Percentiles rank a stretch among this genome's conserved stretches.
Conservation (phyloP, 2,113 vertebrate species). For the Catharus bicknelli region DNA sequence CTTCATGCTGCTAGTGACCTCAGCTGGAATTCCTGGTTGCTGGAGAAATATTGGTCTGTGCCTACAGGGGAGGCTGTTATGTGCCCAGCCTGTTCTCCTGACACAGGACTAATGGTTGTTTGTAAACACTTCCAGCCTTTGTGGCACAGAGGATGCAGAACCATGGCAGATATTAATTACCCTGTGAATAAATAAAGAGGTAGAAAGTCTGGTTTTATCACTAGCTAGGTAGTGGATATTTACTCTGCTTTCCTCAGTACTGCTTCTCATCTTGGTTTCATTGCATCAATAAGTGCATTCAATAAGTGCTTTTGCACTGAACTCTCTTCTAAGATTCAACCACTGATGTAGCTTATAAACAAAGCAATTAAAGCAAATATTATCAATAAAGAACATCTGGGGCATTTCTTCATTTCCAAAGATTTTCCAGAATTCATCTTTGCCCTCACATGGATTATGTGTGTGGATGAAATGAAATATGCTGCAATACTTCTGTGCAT, state of each 20-base stretch:
- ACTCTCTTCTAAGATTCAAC: neutral
- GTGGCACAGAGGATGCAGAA: neutral
- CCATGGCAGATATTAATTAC: slow-evolving; percentile 18
- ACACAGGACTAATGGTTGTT: neutral
- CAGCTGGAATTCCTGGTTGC: slow-evolving; percentile 2
- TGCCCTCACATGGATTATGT: neutral
- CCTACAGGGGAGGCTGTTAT: neutral
- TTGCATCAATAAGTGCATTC: slow-evolving; percentile 10
- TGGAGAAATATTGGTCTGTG: slow-evolving; percentile 44
- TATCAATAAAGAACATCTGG: neutral
- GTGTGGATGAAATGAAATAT: neutral
- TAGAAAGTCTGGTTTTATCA: neutral
- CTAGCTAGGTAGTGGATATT: neutral
- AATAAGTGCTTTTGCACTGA: neutral
- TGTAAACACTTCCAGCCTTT: slow-evolving; percentile 25
- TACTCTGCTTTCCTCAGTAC: neutral
- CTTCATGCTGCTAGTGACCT: neutral
- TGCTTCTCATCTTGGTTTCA: neutral
- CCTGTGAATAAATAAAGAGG: neutral
- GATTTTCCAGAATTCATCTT: neutral
- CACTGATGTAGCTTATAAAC: neutral
- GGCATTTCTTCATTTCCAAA: neutral
- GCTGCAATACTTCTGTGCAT: neutral
- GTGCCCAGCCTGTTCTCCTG: neutral
- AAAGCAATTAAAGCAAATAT: neutral